Evolutionary conservation across 2,797 vertebrate genomes (phyloP), one percentile per base, ranked within the genome.

Genomic region (Phaenicophaeus curvirostris): DNA sequence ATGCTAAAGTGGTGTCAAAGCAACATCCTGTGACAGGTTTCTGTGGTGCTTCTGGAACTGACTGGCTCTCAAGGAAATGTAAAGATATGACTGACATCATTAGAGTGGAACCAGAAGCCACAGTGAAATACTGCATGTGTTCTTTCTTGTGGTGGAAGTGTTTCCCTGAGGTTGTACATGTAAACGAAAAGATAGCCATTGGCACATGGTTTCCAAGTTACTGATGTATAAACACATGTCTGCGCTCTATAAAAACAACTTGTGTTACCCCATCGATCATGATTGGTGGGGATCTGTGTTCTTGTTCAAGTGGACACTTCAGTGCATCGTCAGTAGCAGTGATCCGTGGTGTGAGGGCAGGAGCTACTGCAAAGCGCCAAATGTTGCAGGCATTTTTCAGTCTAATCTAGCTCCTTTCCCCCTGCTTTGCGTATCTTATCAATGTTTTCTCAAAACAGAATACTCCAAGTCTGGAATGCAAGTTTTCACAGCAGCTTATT

Each of bases 21-120:
- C 74, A 94, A 54, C 86, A 89, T 95, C 93, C 91, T 94, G 84
- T 94, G 93, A 95, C 7, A 0, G 73, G 44, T 90, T 83, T 90
- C 65, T 77, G 65, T 41, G 58, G 65, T 78, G 54, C 54, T 88
- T 30, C 53, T 71, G 51, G 65, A 71, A 68, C 84, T 84, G 87
- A 30, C 72, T 72, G 27, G 17, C 65, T 68, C 63, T 88, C 48
- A 57, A 88, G 68, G 62, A 73, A 65, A 50, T 62, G 51, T 42
- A 87, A 91, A 83, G 58, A 2, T 31, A 61, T 55, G 44, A 35
- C 73, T 37, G 90, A 81, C 89, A 85, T 89, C 39, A 30, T 15
- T 24, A 10, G 62, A 85, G 68, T 72, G 68, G 44, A 91, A 73
- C 41, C 67, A 83, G 80, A 85, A 83, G 72, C 75, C 66, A 28